Evolutionary conservation across 1,140 invertebrate species (phyloP), one percentile per base, ranked within the genome.

Genomic region (Ganaspis sp.): DNA sequence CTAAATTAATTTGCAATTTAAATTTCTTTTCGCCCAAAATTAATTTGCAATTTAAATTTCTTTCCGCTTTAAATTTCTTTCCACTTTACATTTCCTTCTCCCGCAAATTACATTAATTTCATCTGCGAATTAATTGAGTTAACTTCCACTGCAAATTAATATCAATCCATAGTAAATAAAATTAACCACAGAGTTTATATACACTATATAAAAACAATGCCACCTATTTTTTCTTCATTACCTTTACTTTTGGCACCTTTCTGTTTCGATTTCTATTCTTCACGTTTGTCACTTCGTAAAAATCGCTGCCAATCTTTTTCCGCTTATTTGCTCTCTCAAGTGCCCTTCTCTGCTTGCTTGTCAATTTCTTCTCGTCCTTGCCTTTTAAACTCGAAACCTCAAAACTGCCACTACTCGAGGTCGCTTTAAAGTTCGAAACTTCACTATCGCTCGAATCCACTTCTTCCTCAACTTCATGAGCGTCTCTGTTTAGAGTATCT

Each of bases 231-330:
- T 64, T 29, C 54, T 81, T 86, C 72, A 83, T 85, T 75, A 76
- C 83, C 23, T 82, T 84, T 17, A 86, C 11, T 83, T 89, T 90
- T 0, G 87, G 86, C 23, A 90, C 69, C 86, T 93, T 94, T 80
- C 93, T 94, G 83, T 92, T 93, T 82, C 93, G 93, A 89, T 95
- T 97, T 77, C 94, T 93, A 87, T 98, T 99, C 88, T 99, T 99
- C 29, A 99, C 97, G 93, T 99, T 98, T 3, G 95, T 93, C 29
- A 96, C 94, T 92, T 97, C 95, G 90, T 99, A 99, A 87, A 98
- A 99, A 90, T 98, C 96, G 86, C 95, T 96, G 76, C 97, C 98
- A 79, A 97, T 95, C 86, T 98, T 98, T 88, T 96, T 98, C 3
- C 95, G 92, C 86, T 95, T 96, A 78, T 93, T 92, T 19, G 94